Conservation (phyloP, 1,140 invertebrate species). For the Bradynema listronoti region DNA sequence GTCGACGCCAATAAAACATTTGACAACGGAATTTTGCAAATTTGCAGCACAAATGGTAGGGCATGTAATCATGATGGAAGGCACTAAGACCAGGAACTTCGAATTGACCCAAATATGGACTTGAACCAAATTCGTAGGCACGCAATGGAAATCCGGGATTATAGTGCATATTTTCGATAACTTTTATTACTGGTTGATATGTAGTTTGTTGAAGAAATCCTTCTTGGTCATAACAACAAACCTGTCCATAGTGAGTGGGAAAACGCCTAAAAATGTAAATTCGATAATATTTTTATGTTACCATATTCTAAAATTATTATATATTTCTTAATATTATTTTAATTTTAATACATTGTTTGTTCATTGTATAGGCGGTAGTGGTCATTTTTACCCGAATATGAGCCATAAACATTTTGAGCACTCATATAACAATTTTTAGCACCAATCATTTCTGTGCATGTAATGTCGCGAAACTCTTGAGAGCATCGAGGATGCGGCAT, state of each 20-base stretch:
- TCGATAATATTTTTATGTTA: neutral
- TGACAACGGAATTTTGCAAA: constrained; percentile 57
- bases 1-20: constrained; percentile 57
- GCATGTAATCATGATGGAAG: constrained; percentile 58
- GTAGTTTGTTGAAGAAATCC: constrained; percentile 54
- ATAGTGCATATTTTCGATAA: constrained; percentile 49
- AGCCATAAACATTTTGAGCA: constrained; percentile 52
- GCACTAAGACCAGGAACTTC: constrained; percentile 52
- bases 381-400: constrained; percentile 35
- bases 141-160: constrained; percentile 55
- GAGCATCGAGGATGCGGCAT: constrained; percentile 57
- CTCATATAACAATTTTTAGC: constrained; percentile 57
- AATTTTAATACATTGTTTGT: neutral
- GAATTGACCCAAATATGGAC: constrained; percentile 53
- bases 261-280: constrained; percentile 53
- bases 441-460: constrained; percentile 51
- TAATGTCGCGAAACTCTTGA: constrained; percentile 57
- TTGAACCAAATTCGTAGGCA: constrained; percentile 55
- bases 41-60: constrained; percentile 56
- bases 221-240: constrained; percentile 53
- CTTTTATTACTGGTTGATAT: constrained; percentile 57
- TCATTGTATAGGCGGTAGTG: neutral
- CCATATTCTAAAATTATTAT: neutral
- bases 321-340: neutral
- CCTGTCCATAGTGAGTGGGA: constrained; percentile 57